A percentile compares a stretch with the other conserved stretches of the same genome.
phyloP scores from a whole-genome alignment of 2,797 vertebrate species.

The Coranthus polyacanthus region DNA sequence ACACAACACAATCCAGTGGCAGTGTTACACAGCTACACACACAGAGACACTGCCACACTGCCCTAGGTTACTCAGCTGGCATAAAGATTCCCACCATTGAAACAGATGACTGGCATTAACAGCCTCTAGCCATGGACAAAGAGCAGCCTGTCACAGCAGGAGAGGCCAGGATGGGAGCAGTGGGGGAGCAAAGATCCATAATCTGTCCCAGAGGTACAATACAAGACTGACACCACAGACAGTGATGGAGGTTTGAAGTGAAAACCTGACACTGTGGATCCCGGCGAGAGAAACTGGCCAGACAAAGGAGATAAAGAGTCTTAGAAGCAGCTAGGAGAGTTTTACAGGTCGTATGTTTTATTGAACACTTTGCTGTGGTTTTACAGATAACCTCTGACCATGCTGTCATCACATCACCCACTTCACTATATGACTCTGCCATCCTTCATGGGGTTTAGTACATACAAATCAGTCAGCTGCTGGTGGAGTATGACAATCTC shows the following conservation, averaged over 20 bases:
- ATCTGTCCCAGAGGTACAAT: neutral
- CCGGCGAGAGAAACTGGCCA: neutral
- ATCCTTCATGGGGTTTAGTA: neutral
- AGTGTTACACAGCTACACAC: neutral
- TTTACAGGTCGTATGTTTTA: constrained; percentile 11
- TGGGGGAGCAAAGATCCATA: neutral
- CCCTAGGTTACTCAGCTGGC: neutral
- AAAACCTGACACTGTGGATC: constrained; percentile 5
- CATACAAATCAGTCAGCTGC: neutral
- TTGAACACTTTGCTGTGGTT: neutral
- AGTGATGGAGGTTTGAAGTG: constrained; percentile 14
- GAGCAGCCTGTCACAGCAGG: neutral
- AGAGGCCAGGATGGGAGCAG: neutral
- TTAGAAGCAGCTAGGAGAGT: neutral
- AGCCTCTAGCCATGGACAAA: neutral
- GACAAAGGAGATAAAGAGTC: neutral
- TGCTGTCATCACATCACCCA: constrained; percentile 11
- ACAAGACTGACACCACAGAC: constrained; percentile 9
- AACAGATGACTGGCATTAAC: neutral
- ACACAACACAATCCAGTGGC: neutral
- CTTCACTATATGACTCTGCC: neutral
- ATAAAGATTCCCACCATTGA: neutral
- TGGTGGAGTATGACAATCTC: neutral
- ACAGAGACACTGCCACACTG: neutral
- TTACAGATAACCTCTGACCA: constrained; percentile 5